Evolutionary conservation across 2,797 vertebrate species (phyloP).

Genomic region (Gambelia wislizenii): DNA sequence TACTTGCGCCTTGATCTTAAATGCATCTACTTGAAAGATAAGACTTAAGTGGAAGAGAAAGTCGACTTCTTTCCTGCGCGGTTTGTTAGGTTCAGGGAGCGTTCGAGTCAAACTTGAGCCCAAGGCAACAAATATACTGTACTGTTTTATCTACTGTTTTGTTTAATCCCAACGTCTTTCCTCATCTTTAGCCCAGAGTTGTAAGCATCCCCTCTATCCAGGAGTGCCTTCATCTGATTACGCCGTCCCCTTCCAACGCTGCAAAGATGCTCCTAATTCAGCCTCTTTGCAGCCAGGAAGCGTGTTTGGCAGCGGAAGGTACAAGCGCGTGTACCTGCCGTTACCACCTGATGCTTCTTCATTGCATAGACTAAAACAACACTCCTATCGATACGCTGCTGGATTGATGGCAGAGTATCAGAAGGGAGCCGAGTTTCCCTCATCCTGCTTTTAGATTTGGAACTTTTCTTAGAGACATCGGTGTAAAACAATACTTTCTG

Average conservation of each 20-base stretch:
- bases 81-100: neutral
- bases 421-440: no score
- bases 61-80: neutral
- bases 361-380: neutral
- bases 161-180: neutral
- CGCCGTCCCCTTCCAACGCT: constrained; percentile 3
- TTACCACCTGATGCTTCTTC: constrained; percentile 23
- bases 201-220: no score
- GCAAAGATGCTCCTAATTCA: constrained; percentile 41
- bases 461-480: neutral
- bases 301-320: neutral
- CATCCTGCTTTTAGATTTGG: neutral
- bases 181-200: no score
- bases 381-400: neutral
- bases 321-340: no score
- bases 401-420: neutral
- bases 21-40: neutral
- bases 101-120: neutral
- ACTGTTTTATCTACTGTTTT: no score
- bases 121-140: neutral
- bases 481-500: neutral
- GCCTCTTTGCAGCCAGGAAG: constrained; percentile 42
- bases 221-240: neutral
- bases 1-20: neutral
- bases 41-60: neutral